Conservation (phyloP, 2,797 vertebrate genomes). For the Alca torda region DNA sequence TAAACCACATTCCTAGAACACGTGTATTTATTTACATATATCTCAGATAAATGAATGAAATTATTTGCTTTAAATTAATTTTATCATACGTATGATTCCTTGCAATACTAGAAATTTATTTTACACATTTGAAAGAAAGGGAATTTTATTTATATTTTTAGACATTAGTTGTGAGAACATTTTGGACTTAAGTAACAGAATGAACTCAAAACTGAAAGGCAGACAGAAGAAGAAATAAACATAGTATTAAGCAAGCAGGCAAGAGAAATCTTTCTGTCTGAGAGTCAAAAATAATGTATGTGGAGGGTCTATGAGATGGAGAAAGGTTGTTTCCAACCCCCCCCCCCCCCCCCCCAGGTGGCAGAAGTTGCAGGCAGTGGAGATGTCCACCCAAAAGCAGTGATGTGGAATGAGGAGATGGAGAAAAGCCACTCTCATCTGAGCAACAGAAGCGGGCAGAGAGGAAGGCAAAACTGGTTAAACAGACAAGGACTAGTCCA, state of each 20-base stretch:
- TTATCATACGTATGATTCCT: background rate
- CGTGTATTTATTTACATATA: background rate
- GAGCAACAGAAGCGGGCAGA: background rate
- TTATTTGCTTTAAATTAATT: background rate
- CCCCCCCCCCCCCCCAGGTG: background rate
- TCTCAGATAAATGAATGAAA: background rate
- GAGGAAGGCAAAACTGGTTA: background rate
- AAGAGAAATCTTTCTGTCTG: background rate
- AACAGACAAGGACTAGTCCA: background rate
- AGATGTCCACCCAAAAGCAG: background rate
- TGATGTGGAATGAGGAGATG: background rate
- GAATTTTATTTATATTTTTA: background rate
- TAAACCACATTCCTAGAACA: background rate
- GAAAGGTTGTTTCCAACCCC: fast-evolving
- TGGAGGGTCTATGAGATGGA: background rate
- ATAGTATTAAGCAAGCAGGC: background rate
- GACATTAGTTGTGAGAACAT: background rate
- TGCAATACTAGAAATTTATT: background rate
- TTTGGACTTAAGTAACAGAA: background rate
- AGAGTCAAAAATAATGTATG: background rate
- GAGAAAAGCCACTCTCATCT: background rate
- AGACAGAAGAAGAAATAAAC: background rate
- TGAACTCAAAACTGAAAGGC: background rate
- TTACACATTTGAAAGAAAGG: background rate
- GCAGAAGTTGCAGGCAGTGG: background rate